Evolutionary conservation across 2,797 vertebrate genomes (phyloP).

Genomic region (Kryptolebias ocellatus): DNA sequence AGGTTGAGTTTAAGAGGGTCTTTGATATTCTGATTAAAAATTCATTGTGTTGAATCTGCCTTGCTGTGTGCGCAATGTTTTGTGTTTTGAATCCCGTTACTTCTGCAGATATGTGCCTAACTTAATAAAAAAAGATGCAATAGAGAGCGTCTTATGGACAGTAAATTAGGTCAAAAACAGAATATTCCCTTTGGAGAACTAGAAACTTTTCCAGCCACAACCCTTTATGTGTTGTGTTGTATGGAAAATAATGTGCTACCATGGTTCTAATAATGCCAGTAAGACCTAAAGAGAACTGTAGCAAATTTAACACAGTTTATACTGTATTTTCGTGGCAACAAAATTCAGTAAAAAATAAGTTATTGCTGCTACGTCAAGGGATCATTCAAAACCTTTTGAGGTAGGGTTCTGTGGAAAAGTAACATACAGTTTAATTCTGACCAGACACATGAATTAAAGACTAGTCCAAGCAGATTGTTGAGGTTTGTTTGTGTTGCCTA

Average conservation of each 20-base stretch:
- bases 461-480: neutral
- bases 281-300: slow-evolving; percentile 7
- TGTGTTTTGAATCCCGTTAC: slow-evolving; percentile 71
- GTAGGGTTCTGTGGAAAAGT: too few relatives aligned
- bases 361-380: slow-evolving; percentile 3
- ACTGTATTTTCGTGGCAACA: neutral
- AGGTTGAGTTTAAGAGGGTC: slow-evolving; percentile 76
- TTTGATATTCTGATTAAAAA: slow-evolving; percentile 83
- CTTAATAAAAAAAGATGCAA: slow-evolving; percentile 46
- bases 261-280: slow-evolving; percentile 8
- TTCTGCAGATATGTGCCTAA: slow-evolving; percentile 44
- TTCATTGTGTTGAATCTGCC: slow-evolving; percentile 80
- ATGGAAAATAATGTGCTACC: slow-evolving; percentile 19
- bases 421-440: neutral
- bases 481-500: slow-evolving; percentile 12
- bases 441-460: neutral
- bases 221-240: slow-evolving; percentile 42
- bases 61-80: slow-evolving; percentile 69
- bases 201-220: slow-evolving; percentile 23
- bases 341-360: neutral
- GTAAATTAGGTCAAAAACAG: slow-evolving; percentile 74
- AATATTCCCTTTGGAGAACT: slow-evolving; percentile 56
- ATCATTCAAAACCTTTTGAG: neutral
- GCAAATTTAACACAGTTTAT: slow-evolving; percentile 4
- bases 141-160: slow-evolving; percentile 59